Base-by-base conservation (phyloP, 2,888 invertebrate species). In the Euplexia lucipara region DNA sequence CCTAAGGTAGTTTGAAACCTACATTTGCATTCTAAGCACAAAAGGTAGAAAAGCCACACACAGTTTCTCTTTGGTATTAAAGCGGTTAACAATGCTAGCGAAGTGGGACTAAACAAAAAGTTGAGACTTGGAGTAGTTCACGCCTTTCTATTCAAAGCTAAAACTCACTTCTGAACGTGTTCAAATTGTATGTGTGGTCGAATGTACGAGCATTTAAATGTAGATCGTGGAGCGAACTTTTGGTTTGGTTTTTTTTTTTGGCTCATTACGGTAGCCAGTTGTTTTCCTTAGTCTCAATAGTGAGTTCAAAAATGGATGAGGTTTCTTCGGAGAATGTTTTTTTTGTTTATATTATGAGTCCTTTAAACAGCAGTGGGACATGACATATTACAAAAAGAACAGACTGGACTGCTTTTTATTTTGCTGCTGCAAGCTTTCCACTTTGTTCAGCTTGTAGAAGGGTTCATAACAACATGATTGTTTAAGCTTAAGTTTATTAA, bases 101-200 rank as follows among this genome's bases (percentile, higher is more conserved):
- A 37, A 67, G 39, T 48, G 32, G 16, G 37, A 26, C 37, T 41
- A 54, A 73, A 47, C 74, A 62, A 73, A 73, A 74, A 69, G 73
- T 68, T 48, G 20, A 39, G 18, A 49, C 69, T 59, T 54, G 18
- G 37, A 61, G 68, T 62, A 59, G 68, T 63, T 68, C 47, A 20
- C 62, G 26, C 74, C 42, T 68, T 73, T 73, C 68, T 61, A 57
- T 72, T 62, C 62, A 73, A 53, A 73, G 68, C 53, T 37, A 34
- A 68, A 68, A 69, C 56, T 61, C 53, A 51, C 42, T 32, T 12
- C 39, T 35, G 61, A 68, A 52, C 42, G 51, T 62, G 61, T 69
- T 63, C 69, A 59, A 74, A 74, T 69, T 62, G 47, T 53, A 68
- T 57, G 47, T 56, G 56, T 61, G 62, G 54, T 71, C 42, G 41